These are phyloP conservation scores for Cuculus canorus DNA, from an alignment of 2,797 vertebrate genomes.

Conservation along the genomic window DNA sequence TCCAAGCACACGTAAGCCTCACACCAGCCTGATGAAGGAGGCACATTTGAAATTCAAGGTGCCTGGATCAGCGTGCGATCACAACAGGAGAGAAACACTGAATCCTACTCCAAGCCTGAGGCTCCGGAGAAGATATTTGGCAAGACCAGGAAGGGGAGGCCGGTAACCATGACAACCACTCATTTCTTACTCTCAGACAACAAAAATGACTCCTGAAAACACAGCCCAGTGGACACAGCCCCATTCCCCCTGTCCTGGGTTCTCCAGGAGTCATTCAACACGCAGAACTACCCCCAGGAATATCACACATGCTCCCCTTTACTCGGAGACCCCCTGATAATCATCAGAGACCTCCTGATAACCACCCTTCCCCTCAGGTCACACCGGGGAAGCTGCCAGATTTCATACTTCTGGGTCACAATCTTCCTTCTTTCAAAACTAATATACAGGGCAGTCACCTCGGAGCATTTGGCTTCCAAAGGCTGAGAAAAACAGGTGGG, in stretches of 20 bases:
- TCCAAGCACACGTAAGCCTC: rapidly evolving
- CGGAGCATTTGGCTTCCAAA: neutral
- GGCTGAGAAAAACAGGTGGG: neutral
- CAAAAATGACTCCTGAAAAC: neutral
- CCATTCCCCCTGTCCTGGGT: neutral
- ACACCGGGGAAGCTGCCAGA: rapidly evolving
- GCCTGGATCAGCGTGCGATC: neutral
- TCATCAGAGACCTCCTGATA: rapidly evolving
- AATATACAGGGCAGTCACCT: neutral
- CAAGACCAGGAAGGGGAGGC: neutral
- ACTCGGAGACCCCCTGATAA: too few species aligned
- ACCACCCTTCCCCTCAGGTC: neutral
- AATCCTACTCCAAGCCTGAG: neutral
- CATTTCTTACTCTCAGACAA: neutral
- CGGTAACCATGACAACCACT: constrained; percentile 45
- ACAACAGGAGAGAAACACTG: neutral
- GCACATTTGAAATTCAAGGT: neutral
- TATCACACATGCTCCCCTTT: rapidly evolving
- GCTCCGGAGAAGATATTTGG: constrained; percentile 33
- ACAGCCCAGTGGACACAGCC: neutral
- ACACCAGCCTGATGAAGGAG: too few species aligned
- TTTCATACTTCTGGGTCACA: neutral
- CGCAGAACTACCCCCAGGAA: neutral
- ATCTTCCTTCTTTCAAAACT: neutral
- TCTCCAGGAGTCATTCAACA: rapidly evolving